Percentiles rank a stretch among this genome's conserved stretches.
phyloP scores from a whole-genome alignment of 2,113 vertebrate species.

The Catharus minimus region DNA sequence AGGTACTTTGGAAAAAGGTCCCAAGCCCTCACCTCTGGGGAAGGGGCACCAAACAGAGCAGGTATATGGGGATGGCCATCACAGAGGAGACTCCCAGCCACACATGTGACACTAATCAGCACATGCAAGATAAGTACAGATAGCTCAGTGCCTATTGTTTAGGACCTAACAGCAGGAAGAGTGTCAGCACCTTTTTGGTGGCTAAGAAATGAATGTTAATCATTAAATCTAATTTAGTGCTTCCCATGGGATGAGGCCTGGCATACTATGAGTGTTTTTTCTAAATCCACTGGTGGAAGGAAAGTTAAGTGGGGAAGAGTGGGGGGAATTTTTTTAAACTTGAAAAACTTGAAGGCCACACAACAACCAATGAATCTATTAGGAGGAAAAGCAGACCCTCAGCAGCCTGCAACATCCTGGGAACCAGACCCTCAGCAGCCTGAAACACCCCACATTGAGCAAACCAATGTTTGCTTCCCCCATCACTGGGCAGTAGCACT shows the following conservation, averaged over 20 bases:
- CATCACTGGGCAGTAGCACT: accelerated
- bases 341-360: not conserved
- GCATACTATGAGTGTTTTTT: not conserved
- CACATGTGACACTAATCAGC: not conserved
- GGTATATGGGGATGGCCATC: not conserved
- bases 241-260: not conserved
- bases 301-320: not conserved
- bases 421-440: not conserved
- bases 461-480: not conserved
- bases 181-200: not conserved
- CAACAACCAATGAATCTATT: not conserved
- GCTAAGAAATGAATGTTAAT: not conserved
- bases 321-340: accelerated
- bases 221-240: not conserved
- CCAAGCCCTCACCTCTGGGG: not conserved
- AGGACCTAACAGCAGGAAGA: not conserved
- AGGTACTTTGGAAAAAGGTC: not conserved
- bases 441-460: not conserved
- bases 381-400: not conserved
- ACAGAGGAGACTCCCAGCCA: not conserved
- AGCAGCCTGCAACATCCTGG: not conserved
- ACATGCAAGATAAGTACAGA: not conserved
- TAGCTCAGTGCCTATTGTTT: not conserved
- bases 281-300: not conserved
- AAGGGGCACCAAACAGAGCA: not conserved